These are phyloP conservation scores for Perdita meconis DNA, from an alignment of 2,888 invertebrate genomes.

Conservation along the genomic window DNA sequence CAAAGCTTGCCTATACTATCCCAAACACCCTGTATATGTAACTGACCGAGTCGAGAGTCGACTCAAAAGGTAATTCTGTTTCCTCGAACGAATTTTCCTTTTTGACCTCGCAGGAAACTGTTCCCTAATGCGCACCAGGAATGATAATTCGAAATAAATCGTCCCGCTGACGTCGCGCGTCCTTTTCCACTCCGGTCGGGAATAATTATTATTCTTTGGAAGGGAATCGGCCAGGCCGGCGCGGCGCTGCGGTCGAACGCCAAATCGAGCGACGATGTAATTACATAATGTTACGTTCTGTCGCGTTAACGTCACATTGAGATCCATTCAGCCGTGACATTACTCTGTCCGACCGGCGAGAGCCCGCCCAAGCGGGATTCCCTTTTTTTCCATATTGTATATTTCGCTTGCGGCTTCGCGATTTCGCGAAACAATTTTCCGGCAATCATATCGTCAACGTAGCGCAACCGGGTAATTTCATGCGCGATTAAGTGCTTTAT, in stretches of 20 bases:
- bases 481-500: constrained; percentile 64
- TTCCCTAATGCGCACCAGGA: background rate
- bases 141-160: constrained; percentile 18
- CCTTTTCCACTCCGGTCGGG: background rate
- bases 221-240: background rate
- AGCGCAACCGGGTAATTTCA: constrained; percentile 51
- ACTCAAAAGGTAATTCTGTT: too few relatives aligned
- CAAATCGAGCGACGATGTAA: constrained; percentile 41
- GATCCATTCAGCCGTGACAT: constrained; percentile 35
- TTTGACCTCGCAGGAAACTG: background rate
- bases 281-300: constrained; percentile 38
- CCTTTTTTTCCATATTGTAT: background rate
- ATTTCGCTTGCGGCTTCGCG: background rate
- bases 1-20: too few relatives aligned
- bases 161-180: background rate
- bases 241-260: constrained; percentile 8
- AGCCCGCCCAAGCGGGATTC: background rate
- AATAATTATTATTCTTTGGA: constrained; percentile 31
- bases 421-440: constrained; percentile 42
- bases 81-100: background rate
- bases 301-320: constrained; percentile 44
- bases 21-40: too few relatives aligned
- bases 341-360: background rate
- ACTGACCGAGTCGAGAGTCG: too few relatives aligned
- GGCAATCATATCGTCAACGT: constrained; percentile 18